These are phyloP conservation scores for Notothenia coriiceps DNA, from an alignment of 2,113 vertebrate species.

Conservation along the genomic window DNA sequence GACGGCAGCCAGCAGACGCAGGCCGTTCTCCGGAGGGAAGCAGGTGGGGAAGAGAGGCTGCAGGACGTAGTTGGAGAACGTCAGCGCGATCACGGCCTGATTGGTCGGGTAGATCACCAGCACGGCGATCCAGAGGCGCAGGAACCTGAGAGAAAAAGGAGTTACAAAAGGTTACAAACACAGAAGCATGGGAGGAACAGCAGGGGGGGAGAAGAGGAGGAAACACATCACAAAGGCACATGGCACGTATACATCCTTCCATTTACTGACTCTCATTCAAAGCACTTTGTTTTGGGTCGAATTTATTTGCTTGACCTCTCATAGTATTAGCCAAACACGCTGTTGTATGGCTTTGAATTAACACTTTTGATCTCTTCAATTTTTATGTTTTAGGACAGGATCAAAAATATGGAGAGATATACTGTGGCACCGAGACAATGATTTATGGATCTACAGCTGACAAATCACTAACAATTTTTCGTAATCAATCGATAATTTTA, in stretches of 20 bases:
- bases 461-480: too few species aligned
- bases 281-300: slow-evolving; percentile 2
- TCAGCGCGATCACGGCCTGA: slow-evolving; percentile 94
- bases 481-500: not conserved
- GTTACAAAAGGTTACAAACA: not conserved
- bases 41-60: slow-evolving; percentile 93
- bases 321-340: not conserved
- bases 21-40: slow-evolving; percentile 89
- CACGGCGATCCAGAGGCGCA: slow-evolving; percentile 93
- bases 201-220: slow-evolving; percentile 4
- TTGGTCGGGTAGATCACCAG: slow-evolving; percentile 96
- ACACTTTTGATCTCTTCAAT: too few species aligned
- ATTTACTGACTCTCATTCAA: slow-evolving; percentile 20
- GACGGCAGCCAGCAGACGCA: slow-evolving; percentile 89
- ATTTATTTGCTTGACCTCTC: not conserved
- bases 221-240: slow-evolving; percentile 7
- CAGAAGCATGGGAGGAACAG: slow-evolving; percentile 15
- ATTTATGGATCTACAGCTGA: not conserved
- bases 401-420: too few species aligned
- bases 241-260: slow-evolving; percentile 26
- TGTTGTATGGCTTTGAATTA: too few species aligned
- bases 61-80: slow-evolving; percentile 95
- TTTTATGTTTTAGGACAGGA: too few species aligned
- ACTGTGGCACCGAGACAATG: not conserved
- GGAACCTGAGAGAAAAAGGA: slow-evolving; percentile 80